A percentile compares a stretch with the other conserved stretches of the same genome.
These are phyloP conservation scores for Mactra quadrangularis DNA, from an alignment of 1,140 invertebrate species.

Conservation along the genomic window DNA sequence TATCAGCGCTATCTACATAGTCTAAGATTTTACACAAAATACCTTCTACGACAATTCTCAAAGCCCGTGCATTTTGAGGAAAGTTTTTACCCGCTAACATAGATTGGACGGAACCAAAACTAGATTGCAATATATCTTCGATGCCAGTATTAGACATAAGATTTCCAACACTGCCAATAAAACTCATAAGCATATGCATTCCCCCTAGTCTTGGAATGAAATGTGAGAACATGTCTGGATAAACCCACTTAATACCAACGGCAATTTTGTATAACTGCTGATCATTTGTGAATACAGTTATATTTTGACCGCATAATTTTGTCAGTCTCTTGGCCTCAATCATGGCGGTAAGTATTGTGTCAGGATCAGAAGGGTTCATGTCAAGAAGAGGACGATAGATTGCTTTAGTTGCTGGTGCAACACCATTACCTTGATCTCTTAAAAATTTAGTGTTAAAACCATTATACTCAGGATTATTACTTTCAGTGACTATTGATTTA, in stretches of 20 bases:
- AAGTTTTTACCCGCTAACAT: slow-evolving; percentile 67
- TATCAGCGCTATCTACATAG: neutral
- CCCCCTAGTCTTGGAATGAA: slow-evolving; percentile 62
- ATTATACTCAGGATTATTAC: slow-evolving; percentile 16
- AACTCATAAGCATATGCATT: slow-evolving; percentile 71
- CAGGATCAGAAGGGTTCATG: slow-evolving; percentile 54
- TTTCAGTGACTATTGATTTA: neutral
- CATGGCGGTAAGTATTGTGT: slow-evolving; percentile 63
- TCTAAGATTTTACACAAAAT: neutral
- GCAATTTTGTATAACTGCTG: slow-evolving; percentile 57
- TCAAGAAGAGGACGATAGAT: slow-evolving; percentile 61
- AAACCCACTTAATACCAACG: slow-evolving; percentile 42
- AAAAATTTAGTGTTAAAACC: slow-evolving; percentile 16
- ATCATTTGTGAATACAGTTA: slow-evolving; percentile 44
- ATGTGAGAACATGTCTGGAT: slow-evolving; percentile 55
- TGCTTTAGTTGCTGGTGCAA: slow-evolving; percentile 39
- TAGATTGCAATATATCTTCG: slow-evolving; percentile 39
- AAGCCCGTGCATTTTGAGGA: slow-evolving; percentile 64
- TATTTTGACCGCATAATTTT: slow-evolving; percentile 23
- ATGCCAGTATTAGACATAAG: slow-evolving; percentile 64
- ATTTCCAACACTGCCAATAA: slow-evolving; percentile 60
- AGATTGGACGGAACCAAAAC: slow-evolving; percentile 53
- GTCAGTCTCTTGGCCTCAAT: slow-evolving; percentile 11
- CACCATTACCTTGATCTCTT: slow-evolving; percentile 19
- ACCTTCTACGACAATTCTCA: slow-evolving; percentile 65